Conservation (phyloP, 2,888 invertebrate genomes). For the Drosophila heteroneura region DNA sequence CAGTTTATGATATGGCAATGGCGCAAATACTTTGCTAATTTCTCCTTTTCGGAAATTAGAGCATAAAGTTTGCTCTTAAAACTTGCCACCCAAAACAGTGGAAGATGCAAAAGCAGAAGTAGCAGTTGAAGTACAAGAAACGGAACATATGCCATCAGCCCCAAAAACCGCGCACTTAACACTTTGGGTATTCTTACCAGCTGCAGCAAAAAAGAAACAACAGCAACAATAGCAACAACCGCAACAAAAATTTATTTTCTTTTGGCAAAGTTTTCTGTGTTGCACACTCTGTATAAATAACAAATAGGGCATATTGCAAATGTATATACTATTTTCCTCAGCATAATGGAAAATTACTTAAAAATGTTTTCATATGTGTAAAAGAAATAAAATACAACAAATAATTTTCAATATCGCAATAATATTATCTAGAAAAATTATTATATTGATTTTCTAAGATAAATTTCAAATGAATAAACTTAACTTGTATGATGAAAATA, state of each 20-base stretch:
- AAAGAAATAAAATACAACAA: background rate
- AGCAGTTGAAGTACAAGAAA: conserved; percentile 11
- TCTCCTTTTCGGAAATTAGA: conserved; percentile 78
- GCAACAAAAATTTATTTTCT: conserved; percentile 62
- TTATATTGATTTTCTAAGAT: background rate
- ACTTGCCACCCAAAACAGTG: conserved; percentile 48
- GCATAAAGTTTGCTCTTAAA: conserved; percentile 76
- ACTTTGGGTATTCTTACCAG: conserved; percentile 65
- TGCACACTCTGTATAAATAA: conserved; percentile 20
- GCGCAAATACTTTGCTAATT: conserved; percentile 78
- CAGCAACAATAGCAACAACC: conserved; percentile 18
- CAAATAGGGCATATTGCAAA: background rate
- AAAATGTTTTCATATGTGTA: background rate
- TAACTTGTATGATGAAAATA: background rate
- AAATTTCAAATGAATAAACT: background rate
- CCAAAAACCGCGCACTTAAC: conserved; percentile 65
- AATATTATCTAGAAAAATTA: background rate
- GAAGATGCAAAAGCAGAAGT: conserved; percentile 5
- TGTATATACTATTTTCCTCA: background rate
- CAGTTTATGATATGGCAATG: conserved; percentile 77
- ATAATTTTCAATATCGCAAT: background rate
- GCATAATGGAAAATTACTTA: background rate
- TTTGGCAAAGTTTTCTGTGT: conserved; percentile 53
- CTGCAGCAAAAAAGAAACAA: conserved; percentile 44
- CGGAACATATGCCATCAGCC: conserved; percentile 36